A percentile compares a stretch with the other conserved stretches of the same genome.
phyloP scores from a whole-genome alignment of 1,140 invertebrate species.

The Homalodisca vitripennis region DNA sequence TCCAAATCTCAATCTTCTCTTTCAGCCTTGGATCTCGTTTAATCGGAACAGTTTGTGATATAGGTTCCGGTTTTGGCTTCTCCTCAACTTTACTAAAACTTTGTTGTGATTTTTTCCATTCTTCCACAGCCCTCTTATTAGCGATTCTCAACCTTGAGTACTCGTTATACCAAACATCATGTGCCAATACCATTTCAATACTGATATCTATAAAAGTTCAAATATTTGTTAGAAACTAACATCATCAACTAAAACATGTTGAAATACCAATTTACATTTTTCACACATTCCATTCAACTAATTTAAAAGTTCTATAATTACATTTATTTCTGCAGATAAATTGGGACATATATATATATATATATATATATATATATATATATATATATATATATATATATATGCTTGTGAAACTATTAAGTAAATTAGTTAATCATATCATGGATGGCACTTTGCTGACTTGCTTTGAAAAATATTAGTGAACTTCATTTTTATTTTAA shows the following conservation, averaged over 20 bases:
- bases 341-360: not conserved
- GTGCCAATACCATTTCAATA: not conserved
- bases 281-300: not conserved
- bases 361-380: not conserved
- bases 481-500: no score
- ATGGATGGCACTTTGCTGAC: no score
- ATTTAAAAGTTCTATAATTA: not conserved
- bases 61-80: not conserved
- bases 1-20: constrained; percentile 21
- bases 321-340: not conserved
- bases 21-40: constrained; percentile 15
- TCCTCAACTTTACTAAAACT: not conserved
- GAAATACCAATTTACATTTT: not conserved
- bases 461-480: no score
- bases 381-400: not conserved
- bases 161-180: constrained; percentile 7
- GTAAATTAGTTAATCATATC: no score
- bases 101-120: constrained; percentile 5
- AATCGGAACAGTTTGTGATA: not conserved
- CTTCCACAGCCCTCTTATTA: not conserved
- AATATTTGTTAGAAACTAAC: not conserved
- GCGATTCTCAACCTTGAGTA: constrained; percentile 1
- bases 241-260: not conserved
- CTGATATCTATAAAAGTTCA: constrained; percentile 1
- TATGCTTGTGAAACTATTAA: not conserved